Base-by-base conservation (phyloP, 2,888 invertebrate species). In the Ashinkailepas kermadecensis region DNA sequence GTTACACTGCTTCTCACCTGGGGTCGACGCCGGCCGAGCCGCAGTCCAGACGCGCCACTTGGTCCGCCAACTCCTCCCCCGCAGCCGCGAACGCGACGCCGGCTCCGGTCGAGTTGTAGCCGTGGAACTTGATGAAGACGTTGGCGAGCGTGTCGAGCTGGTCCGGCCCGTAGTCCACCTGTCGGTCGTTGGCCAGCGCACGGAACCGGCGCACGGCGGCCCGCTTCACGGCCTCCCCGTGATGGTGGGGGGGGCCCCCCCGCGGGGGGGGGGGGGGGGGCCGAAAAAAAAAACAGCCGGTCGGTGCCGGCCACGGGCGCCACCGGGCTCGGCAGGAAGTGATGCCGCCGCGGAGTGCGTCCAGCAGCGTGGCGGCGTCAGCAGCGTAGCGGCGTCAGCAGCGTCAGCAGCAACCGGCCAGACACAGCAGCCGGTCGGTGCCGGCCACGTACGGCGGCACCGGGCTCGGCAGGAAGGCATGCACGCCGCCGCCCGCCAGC, bases 51-150 rank as follows among this genome's bases (percentile, higher is more conserved):
- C 15, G 54, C 54, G 54, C 39, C 74, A 74, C 74, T 54, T 21
- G 3, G 74, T 74, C 74, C 3, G 74, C 74, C 39, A 74, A 18
- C 74, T 13, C 18, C 74, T 74, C 13, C 15, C 54, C 74, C 54
- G 6, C 18, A 6, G 18, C 10, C 54, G 74, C 74, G 18, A 74
- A 74, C 54, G 15, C 54, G 0, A 74, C 2, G 54, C 54, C 54
- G 74, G 74, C 74, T 15, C 74, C 74, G 6, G 54, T 74, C 8
- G 74, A n/a, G 74, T 74, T 74, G 54, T 10, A 25, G 54, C 74
- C 74, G 74, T 74, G 54, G 54, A 39, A 21, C 74, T 74, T 74
- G 54, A 74, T 54, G 74, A 54, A 74, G 54, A 74, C 74, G 54
- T 74, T 74, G 54, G 21, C 74, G 0, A 39, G 13, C 12, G 74